A percentile compares a stretch with the other conserved stretches of the same genome.
phyloP scores from a whole-genome alignment of 2,888 invertebrate species.

The Nomada hirtipes region DNA sequence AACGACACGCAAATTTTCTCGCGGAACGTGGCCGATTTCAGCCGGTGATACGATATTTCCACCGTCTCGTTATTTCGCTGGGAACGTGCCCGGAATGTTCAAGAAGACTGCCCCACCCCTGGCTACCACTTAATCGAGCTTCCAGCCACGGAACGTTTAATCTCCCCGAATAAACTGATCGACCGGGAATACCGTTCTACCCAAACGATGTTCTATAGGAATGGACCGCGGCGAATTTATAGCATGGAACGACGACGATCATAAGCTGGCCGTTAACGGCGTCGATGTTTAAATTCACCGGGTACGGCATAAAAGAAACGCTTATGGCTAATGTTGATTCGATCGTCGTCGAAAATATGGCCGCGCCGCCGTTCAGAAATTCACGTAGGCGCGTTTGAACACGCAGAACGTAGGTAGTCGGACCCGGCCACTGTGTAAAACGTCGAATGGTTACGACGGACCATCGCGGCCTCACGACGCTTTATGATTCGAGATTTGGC shows the following conservation, averaged over 20 bases:
- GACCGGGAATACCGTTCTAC: neutral
- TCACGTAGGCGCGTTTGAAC: constrained; percentile 45
- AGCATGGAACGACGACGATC: constrained; percentile 16
- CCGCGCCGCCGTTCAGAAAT: constrained; percentile 11
- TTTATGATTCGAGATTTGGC: constrained; percentile 68
- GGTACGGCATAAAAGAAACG: constrained; percentile 23
- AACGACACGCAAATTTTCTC: constrained; percentile 33
- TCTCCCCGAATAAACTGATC: neutral
- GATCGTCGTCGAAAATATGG: constrained; percentile 45
- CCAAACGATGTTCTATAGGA: neutral
- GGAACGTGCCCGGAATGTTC: constrained; percentile 3
- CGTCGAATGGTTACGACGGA: constrained; percentile 65
- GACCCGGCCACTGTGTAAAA: constrained; percentile 56
- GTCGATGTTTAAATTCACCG: constrained; percentile 34
- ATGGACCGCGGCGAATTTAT: constrained; percentile 1
- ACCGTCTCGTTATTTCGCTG: neutral
- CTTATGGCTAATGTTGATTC: constrained; percentile 40
- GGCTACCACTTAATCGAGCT: neutral
- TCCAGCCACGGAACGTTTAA: neutral
- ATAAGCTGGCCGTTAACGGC: constrained; percentile 25
- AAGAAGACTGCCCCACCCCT: neutral
- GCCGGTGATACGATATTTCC: constrained; percentile 2
- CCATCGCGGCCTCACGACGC: constrained; percentile 56
- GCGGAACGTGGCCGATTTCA: constrained; percentile 8
- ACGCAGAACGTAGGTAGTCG: constrained; percentile 41